Percentiles rank a stretch among this genome's conserved stretches.
These are phyloP conservation scores for Erannis defoliaria DNA, from an alignment of 2,888 invertebrate genomes.

Conservation along the genomic window DNA sequence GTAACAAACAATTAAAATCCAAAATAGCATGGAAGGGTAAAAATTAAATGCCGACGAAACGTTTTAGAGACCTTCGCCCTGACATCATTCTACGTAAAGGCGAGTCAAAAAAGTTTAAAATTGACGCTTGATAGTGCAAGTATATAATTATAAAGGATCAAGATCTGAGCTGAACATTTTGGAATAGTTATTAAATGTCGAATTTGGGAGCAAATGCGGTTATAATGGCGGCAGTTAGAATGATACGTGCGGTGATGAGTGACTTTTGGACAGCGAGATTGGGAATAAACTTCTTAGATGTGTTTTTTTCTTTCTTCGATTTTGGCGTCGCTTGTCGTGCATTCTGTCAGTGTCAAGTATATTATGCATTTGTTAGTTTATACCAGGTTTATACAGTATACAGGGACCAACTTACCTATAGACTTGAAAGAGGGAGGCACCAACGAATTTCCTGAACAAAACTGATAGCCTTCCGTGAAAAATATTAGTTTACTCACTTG, in stretches of 20 bases:
- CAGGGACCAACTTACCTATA: too few species aligned
- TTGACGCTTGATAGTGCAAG: constrained; percentile 66
- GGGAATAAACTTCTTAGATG: constrained; percentile 28
- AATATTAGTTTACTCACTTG: too few species aligned
- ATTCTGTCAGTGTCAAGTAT: too few species aligned
- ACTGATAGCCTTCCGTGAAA: too few species aligned
- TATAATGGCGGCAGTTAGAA: constrained; percentile 77
- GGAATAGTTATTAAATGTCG: constrained; percentile 75
- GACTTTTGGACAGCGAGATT: constrained; percentile 35
- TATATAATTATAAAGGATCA: constrained; percentile 84
- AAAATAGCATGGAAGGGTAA: constrained; percentile 61
- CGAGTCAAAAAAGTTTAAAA: constrained; percentile 69
- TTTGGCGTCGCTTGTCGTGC: too few species aligned
- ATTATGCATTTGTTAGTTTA: too few species aligned
- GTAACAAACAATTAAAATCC: constrained; percentile 60
- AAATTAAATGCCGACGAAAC: constrained; percentile 52
- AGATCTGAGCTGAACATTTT: constrained; percentile 67
- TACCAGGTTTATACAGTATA: too few species aligned
- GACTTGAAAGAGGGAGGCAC: too few species aligned
- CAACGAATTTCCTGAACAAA: too few species aligned
- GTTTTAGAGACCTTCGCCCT: constrained; percentile 55
- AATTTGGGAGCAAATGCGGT: constrained; percentile 80
- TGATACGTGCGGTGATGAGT: constrained; percentile 60
- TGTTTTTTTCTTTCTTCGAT: constrained; percentile 17
- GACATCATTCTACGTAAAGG: constrained; percentile 69